Conservation (phyloP, 2,888 invertebrate genomes). For the Glaucopsyche alexis region DNA sequence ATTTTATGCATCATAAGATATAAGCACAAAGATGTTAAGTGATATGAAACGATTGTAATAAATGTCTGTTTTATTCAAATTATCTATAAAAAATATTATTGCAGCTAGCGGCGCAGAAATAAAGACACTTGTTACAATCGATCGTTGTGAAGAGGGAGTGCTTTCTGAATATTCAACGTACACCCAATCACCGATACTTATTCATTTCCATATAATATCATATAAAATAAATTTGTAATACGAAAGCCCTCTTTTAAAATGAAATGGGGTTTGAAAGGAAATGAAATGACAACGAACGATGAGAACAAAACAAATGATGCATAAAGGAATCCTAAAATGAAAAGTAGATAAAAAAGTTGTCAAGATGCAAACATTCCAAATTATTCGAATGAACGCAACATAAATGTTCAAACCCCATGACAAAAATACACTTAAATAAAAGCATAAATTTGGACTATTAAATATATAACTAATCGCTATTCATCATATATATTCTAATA, state of each 20-base stretch:
- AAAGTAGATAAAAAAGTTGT: constrained; percentile 73
- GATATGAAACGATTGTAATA: constrained; percentile 68
- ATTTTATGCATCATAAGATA: constrained; percentile 69
- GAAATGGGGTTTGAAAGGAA: constrained; percentile 79
- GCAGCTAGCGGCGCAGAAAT: constrained; percentile 43
- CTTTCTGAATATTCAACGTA: constrained; percentile 72
- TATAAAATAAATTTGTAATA: constrained; percentile 44
- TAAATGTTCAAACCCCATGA: constrained; percentile 78
- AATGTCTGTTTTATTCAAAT: constrained; percentile 46
- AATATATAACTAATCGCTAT: constrained; percentile 42
- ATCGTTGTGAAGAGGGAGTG: constrained; percentile 67
- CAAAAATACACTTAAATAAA: constrained; percentile 62
- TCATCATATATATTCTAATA: constrained; percentile 39
- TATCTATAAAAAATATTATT: constrained; percentile 35
- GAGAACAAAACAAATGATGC: constrained; percentile 61
- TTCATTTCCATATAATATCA: constrained; percentile 35
- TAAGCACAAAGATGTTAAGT: constrained; percentile 70
- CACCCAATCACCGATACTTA: constrained; percentile 71
- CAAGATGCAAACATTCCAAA: constrained; percentile 80
- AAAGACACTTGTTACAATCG: constrained; percentile 65
- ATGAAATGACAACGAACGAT: constrained; percentile 54
- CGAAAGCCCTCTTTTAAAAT: constrained; percentile 73
- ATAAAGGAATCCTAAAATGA: constrained; percentile 59
- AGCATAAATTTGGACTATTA: constrained; percentile 55
- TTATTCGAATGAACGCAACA: constrained; percentile 64